Percentiles rank a stretch among this genome's conserved stretches.
Evolutionary conservation across 2,113 vertebrate species (phyloP).

Genomic region (Podarcis raffonei): DNA sequence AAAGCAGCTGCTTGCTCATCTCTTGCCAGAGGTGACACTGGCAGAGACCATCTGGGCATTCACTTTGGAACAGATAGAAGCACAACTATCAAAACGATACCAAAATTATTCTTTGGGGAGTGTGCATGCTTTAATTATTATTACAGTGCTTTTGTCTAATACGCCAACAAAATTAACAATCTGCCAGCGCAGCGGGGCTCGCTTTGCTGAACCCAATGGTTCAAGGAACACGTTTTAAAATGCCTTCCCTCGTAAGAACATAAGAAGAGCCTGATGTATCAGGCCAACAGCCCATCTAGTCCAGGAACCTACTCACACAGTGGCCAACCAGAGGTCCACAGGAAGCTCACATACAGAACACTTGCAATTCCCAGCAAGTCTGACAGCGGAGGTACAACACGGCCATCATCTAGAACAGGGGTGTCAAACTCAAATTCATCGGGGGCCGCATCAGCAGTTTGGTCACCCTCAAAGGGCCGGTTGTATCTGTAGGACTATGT

Average conservation of each 20-base stretch:
- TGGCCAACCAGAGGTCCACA: too few relatives aligned
- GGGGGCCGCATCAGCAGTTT: too few relatives aligned
- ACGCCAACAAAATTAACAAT: slow-evolving; percentile 29
- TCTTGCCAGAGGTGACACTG: slow-evolving; percentile 70
- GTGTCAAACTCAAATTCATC: too few relatives aligned
- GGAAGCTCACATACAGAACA: too few relatives aligned
- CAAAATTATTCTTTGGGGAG: neutral
- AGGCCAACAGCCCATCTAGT: too few relatives aligned
- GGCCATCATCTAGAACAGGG: too few relatives aligned
- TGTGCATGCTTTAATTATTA: slow-evolving; percentile 29
- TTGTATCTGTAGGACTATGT: too few relatives aligned
- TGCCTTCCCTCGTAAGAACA: neutral
- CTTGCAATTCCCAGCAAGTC: too few relatives aligned
- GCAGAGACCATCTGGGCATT: slow-evolving; percentile 66
- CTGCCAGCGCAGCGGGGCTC: slow-evolving; percentile 45
- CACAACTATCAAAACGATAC: slow-evolving; percentile 37
- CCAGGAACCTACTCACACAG: too few relatives aligned
- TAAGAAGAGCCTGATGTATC: too few relatives aligned
- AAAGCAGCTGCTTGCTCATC: slow-evolving; percentile 71
- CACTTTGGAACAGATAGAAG: slow-evolving; percentile 41
- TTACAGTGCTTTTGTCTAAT: slow-evolving; percentile 36
- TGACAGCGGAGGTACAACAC: too few relatives aligned
- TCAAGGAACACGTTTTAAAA: slow-evolving; percentile 24
- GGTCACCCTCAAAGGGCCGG: too few relatives aligned
- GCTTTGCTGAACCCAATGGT: slow-evolving; percentile 31